Evolutionary conservation across 1,140 invertebrate genomes (phyloP).

Genomic region (Trypoxylus dichotomus): DNA sequence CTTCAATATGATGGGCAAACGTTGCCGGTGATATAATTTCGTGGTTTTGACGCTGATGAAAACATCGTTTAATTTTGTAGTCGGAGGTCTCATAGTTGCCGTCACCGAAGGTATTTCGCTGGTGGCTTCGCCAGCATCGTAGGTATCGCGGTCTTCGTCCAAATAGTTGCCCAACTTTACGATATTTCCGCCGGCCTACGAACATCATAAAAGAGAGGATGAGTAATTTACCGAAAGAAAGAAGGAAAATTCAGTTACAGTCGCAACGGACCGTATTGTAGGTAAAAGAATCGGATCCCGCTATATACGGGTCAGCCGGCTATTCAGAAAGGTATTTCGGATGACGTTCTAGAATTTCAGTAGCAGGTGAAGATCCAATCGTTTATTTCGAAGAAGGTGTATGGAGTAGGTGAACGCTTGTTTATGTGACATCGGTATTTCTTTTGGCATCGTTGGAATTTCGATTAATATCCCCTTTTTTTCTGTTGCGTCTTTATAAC

Average conservation of each 20-base stretch:
- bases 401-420: background rate
- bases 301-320: background rate
- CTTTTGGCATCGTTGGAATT: background rate
- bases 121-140: conserved; percentile 35
- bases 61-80: conserved; percentile 77
- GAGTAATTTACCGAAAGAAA: background rate
- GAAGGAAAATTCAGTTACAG: background rate
- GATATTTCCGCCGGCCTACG: conserved; percentile 13
- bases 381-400: conserved; percentile 2
- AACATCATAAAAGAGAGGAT: conserved; percentile 29
- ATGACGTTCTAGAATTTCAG: background rate
- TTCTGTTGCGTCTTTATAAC: background rate
- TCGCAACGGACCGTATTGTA: background rate
- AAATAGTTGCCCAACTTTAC: conserved; percentile 31
- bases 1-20: conserved; percentile 84
- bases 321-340: background rate
- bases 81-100: conserved; percentile 66
- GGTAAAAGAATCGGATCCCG: conserved; percentile 5
- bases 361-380: background rate
- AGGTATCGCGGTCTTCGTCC: conserved; percentile 32
- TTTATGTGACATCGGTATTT: background rate
- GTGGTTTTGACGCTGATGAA: conserved; percentile 96
- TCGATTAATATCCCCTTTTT: background rate
- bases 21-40: conserved; percentile 78
- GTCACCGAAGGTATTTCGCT: conserved; percentile 56